These are phyloP conservation scores for Agrochola macilenta DNA, from an alignment of 2,888 invertebrate species.

Conservation along the genomic window DNA sequence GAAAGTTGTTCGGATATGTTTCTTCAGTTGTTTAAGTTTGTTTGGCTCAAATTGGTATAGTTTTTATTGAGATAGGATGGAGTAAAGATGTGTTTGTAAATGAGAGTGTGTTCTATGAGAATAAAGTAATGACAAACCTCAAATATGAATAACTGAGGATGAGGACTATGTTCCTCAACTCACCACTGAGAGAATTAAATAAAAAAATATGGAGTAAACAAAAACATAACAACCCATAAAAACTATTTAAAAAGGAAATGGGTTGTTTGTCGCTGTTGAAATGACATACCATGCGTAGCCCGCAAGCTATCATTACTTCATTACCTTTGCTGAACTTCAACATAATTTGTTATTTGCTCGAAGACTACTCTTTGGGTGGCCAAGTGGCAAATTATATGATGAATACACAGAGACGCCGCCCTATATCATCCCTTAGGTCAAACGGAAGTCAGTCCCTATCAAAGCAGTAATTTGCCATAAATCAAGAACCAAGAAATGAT, in stretches of 20 bases:
- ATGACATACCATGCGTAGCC: conserved; percentile 13
- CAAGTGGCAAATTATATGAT: conserved; percentile 51
- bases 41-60: background rate
- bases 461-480: conserved; percentile 49
- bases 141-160: background rate
- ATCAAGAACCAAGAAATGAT: conserved; percentile 52
- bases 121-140: background rate
- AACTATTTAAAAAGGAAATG: conserved; percentile 6
- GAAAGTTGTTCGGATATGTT: conserved; percentile 39
- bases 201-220: background rate
- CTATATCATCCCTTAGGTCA: conserved; percentile 20
- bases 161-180: background rate
- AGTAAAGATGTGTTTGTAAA: background rate
- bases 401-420: background rate
- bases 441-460: conserved; percentile 32
- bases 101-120: background rate
- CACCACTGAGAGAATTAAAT: background rate
- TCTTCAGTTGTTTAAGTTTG: conserved; percentile 17
- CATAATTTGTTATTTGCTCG: conserved; percentile 28
- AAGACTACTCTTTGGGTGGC: conserved; percentile 30
- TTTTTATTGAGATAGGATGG: conserved; percentile 9
- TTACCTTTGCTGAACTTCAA: conserved; percentile 15
- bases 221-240: background rate
- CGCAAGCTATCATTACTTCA: conserved; percentile 35
- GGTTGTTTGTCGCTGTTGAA: conserved; percentile 15